These are phyloP conservation scores for Antennarius striatus DNA, from an alignment of 2,113 vertebrate species.

Conservation along the genomic window DNA sequence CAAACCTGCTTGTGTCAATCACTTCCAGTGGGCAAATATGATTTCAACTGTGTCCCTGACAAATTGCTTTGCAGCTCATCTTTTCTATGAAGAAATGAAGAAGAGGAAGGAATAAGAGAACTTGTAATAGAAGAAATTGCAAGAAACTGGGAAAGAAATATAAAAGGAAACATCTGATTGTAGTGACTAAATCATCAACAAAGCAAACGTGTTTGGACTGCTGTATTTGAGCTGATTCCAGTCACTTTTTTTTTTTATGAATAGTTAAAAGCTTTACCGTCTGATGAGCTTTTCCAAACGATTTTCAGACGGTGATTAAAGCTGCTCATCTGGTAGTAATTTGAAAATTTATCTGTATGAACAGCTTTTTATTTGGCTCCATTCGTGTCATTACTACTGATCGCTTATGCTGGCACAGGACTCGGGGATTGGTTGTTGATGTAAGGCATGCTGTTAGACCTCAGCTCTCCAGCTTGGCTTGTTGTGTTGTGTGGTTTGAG, in stretches of 20 bases:
- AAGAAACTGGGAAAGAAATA: no score
- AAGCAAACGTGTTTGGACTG: no score
- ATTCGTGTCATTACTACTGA: constrained; percentile 27
- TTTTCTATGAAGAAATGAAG: constrained; percentile 9
- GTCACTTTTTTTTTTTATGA: no score
- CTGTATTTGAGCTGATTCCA: constrained; percentile 9
- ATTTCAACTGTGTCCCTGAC: constrained; percentile 33
- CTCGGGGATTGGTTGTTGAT: constrained; percentile 37
- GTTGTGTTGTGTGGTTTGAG: not conserved
- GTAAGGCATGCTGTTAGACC: constrained; percentile 7
- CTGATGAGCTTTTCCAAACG: not conserved
- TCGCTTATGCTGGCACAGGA: constrained; percentile 33
- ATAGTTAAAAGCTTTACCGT: constrained; percentile 12
- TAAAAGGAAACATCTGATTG: no score
- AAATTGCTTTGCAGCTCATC: constrained; percentile 43
- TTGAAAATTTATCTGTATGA: constrained; percentile 57
- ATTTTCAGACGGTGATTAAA: constrained; percentile 38
- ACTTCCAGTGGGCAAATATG: constrained; percentile 38
- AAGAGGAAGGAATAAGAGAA: no score
- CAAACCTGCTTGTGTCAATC: constrained; percentile 61
- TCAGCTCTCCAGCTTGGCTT: constrained; percentile 24
- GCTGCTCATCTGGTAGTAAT: constrained; percentile 28
- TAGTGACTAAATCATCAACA: no score
- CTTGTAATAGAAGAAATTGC: no score
- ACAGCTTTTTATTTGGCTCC: constrained; percentile 62